Percentiles rank a stretch among this genome's conserved stretches.
Evolutionary conservation across 2,113 vertebrate genomes (phyloP).

Genomic region (Garra rufa): DNA sequence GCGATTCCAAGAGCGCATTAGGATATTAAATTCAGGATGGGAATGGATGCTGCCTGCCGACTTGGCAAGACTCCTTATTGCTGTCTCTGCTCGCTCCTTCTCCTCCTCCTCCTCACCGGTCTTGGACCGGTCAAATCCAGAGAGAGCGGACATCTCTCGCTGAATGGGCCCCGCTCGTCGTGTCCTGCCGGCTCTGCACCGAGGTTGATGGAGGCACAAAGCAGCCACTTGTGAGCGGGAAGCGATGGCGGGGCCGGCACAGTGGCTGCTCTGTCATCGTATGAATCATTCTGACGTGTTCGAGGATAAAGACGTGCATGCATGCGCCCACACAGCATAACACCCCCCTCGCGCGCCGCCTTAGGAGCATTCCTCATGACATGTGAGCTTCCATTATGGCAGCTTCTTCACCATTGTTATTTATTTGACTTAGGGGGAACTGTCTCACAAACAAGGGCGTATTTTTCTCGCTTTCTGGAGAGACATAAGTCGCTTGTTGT

Average conservation of each 20-base stretch:
- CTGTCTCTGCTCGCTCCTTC: background rate
- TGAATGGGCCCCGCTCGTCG: conserved; percentile 11
- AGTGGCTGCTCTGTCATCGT: conserved; percentile 66
- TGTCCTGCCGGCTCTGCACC: conserved; percentile 26
- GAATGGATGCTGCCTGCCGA: conserved; percentile 41
- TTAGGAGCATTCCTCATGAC: conserved; percentile 52
- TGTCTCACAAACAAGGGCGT: conserved; percentile 24
- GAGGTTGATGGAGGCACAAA: conserved; percentile 63
- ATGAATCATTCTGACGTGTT: conserved; percentile 54
- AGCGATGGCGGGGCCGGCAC: conserved; percentile 58
- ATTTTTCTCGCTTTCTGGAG: conserved; percentile 15
- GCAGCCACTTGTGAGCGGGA: conserved; percentile 67
- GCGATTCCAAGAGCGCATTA: conserved; percentile 49
- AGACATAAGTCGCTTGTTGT: background rate
- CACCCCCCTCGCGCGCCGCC: conserved; percentile 26
- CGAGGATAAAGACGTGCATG: conserved; percentile 59
- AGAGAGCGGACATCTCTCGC: conserved; percentile 45
- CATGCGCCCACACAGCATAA: conserved; percentile 50
- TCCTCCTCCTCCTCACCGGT: background rate
- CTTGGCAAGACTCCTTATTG: conserved; percentile 42
- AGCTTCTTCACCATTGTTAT: conserved; percentile 17
- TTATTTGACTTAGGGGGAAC: conserved; percentile 26
- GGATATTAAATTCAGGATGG: conserved; percentile 56
- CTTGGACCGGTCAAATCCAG: conserved; percentile 7
- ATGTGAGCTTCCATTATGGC: conserved; percentile 58